These are phyloP conservation scores for Pygocentrus nattereri DNA, from an alignment of 2,797 vertebrate genomes.

Conservation along the genomic window DNA sequence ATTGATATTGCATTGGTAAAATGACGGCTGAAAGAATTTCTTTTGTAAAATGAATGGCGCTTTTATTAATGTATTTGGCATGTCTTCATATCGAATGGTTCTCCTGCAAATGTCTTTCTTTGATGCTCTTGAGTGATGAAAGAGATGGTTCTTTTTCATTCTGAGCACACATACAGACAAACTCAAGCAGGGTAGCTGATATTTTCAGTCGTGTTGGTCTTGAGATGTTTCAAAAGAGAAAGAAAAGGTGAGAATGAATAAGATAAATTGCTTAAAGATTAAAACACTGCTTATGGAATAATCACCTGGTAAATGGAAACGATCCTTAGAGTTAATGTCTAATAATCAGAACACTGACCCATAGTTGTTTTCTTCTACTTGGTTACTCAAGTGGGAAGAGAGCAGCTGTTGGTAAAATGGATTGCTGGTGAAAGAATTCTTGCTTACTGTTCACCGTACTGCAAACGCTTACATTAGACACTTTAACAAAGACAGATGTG, in stretches of 20 bases:
- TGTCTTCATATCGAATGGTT: no score
- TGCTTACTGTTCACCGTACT: not conserved
- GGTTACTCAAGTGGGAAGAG: slow-evolving; percentile 55
- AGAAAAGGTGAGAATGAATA: not conserved
- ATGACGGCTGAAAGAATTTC: no score
- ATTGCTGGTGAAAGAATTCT: not conserved
- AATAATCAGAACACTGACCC: slow-evolving; percentile 53
- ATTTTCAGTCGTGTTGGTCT: not conserved
- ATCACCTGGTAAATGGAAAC: slow-evolving; percentile 34
- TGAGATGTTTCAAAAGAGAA: not conserved
- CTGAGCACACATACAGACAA: not conserved
- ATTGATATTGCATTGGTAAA: no score
- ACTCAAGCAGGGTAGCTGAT: not conserved
- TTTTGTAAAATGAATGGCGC: no score
- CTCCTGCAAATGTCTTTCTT: not conserved
- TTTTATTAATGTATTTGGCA: no score
- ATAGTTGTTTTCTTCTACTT: slow-evolving; percentile 47
- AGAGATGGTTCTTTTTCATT: not conserved
- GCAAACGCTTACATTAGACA: not conserved
- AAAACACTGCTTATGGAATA: slow-evolving; percentile 3
- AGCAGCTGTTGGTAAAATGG: slow-evolving; percentile 62
- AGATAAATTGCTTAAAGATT: not conserved
- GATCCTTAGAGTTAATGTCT: slow-evolving; percentile 25
- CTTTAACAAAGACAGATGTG: not conserved
- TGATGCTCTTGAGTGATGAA: not conserved